Evolutionary conservation across 2,797 vertebrate species (phyloP), one percentile per base, ranked within the genome.

Genomic region (Serranus cabrilla): DNA sequence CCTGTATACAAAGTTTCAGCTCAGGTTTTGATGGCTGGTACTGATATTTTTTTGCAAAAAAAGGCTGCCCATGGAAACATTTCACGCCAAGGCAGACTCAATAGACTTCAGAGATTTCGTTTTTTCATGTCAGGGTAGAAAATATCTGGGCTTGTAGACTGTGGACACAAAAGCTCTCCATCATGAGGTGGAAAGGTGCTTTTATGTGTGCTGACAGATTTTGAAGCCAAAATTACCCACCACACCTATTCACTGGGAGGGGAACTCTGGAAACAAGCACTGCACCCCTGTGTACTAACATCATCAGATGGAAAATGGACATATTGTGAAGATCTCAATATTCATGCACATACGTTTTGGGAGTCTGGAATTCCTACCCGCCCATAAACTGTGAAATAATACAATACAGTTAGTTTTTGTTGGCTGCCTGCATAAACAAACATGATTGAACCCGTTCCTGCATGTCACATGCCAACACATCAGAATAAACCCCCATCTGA

Each of bases 1-100:
- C n/a, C 46, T 25, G 51, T 17, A 21, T 31, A 57, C 67, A 47
- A 39, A 52, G 45, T 42, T 74, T 72, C 57, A 78, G 63, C 67
- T 55, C 40, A 47, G 64, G 70, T 66, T 61, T 71, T 71, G 63
- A 80, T 76, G 74, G 42, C 43, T 47, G 67, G 70, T 23, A 34
- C 64, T 17, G 60, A 75, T 58, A 55, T 31, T 62, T 66, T 17
- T 27, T 31, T 12, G 56, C 45, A 62, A 77, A 74, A 77, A 74
- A 70, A 39, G 59, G 57, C 74, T 62, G 55, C 17, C 43, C 40
- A 14, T 25, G 58, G 73, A 77, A 61, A 55, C 49, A 70, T 55
- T 78, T 80, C 65, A 76, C 58, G 47, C 59, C 37, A 45, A 62
- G 31, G 51, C 46, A 43, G 9, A 64, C 51, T 67, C 63, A 63